phyloP scores from a whole-genome alignment of 2,888 invertebrate species.

The Peribatodes rhomboidaria region DNA sequence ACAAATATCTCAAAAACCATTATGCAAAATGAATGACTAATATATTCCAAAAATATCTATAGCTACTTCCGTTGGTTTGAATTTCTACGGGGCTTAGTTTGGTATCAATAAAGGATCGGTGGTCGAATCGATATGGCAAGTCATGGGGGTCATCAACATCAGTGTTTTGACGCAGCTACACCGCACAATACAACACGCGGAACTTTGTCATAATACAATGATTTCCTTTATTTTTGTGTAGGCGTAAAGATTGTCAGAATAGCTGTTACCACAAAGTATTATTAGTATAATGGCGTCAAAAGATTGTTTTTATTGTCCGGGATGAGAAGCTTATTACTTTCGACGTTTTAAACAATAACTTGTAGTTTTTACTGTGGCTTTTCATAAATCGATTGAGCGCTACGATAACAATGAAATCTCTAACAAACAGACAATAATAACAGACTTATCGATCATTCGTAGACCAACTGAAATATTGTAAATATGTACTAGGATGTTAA shows the following conservation, averaged over 20 bases:
- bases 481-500: constrained; percentile 16
- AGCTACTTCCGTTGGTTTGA: constrained; percentile 22
- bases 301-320: constrained; percentile 18
- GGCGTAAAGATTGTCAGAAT: constrained; percentile 12
- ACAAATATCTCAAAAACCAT: neutral
- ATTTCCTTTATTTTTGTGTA: constrained; percentile 2
- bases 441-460: constrained; percentile 16
- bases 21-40: constrained; percentile 2
- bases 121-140: constrained; percentile 69
- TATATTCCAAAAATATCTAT: constrained; percentile 6
- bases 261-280: constrained; percentile 15
- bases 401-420: constrained; percentile 19
- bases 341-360: constrained; percentile 42
- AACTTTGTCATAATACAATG: constrained; percentile 12
- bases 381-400: constrained; percentile 43
- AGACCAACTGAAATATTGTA: constrained; percentile 20
- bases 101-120: constrained; percentile 68
- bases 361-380: constrained; percentile 47
- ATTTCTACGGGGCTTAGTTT: constrained; percentile 49
- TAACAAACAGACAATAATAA: constrained; percentile 14
- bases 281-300: constrained; percentile 8
- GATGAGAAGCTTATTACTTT: constrained; percentile 11
- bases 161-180: constrained; percentile 66
- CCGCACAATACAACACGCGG: neutral
- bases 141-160: constrained; percentile 79